phyloP scores from a whole-genome alignment of 2,797 vertebrate genomes.

The Lagodon rhomboides region DNA sequence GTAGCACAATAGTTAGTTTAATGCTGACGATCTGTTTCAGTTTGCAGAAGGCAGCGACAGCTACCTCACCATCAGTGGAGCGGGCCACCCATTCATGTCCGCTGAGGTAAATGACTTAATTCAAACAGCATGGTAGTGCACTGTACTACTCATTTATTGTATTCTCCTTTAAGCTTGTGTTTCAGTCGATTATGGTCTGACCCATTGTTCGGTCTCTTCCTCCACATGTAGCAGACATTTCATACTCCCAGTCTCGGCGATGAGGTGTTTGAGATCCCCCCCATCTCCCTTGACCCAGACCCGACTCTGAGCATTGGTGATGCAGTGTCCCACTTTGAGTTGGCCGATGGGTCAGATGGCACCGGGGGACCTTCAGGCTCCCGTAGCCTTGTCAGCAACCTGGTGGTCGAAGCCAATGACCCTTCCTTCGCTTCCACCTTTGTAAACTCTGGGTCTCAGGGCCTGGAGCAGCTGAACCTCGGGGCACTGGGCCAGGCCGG shows the following conservation, averaged over 20 bases:
- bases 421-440: slow-evolving; percentile 87
- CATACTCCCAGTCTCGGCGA: slow-evolving; percentile 95
- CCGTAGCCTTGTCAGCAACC: slow-evolving; percentile 78
- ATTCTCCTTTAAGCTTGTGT: background rate
- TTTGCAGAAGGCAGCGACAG: slow-evolving; percentile 88
- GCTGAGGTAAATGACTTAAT: slow-evolving; percentile 86
- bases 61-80: slow-evolving; percentile 89
- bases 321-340: slow-evolving; percentile 91
- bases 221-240: slow-evolving; percentile 86
- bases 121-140: background rate
- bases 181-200: background rate
- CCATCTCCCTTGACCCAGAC: slow-evolving; percentile 93
- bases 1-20: fast-evolving
- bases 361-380: slow-evolving; percentile 80
- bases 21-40: slow-evolving; percentile 64
- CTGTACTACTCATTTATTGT: background rate
- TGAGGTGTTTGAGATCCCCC: slow-evolving; percentile 96
- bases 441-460: slow-evolving; percentile 83
- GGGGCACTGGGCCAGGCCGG: slow-evolving; percentile 79
- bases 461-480: slow-evolving; percentile 83
- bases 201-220: background rate
- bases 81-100: slow-evolving; percentile 88
- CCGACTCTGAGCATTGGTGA: slow-evolving; percentile 89
- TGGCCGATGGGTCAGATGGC: slow-evolving; percentile 79
- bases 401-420: slow-evolving; percentile 84